A percentile compares a stretch with the other conserved stretches of the same genome.
Evolutionary conservation across 2,113 vertebrate species (phyloP).

Genomic region (Microcebus griseorufus): DNA sequence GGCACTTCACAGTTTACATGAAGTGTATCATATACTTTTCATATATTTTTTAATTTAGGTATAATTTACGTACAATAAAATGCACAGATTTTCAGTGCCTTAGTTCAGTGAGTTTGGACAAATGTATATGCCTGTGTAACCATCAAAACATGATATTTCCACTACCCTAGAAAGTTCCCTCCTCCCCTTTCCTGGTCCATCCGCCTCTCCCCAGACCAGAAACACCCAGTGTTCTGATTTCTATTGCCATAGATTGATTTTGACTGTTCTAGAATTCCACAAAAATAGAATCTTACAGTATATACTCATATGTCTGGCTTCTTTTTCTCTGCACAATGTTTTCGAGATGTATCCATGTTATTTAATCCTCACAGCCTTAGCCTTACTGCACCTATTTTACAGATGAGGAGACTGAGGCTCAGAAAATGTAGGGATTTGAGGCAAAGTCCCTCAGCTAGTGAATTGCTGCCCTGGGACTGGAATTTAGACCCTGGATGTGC

Average conservation of each 20-base stretch:
- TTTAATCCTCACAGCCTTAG: neutral
- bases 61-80: neutral
- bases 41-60: neutral
- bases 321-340: neutral
- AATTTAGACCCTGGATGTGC: neutral
- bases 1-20: neutral
- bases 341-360: neutral
- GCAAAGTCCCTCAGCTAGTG: neutral
- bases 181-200: neutral
- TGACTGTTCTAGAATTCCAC: neutral
- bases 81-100: neutral
- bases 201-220: neutral
- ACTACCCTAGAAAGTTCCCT: neutral
- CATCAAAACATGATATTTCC: neutral
- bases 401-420: neutral
- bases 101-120: neutral
- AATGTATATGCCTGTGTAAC: neutral
- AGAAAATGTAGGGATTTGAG: neutral
- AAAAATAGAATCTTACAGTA: neutral
- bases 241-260: neutral
- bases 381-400: neutral
- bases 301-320: neutral
- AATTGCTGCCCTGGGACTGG: neutral
- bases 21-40: neutral
- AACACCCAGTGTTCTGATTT: neutral